Conservation (phyloP, 2,888 invertebrate genomes). For the Spodoptera picta region DNA sequence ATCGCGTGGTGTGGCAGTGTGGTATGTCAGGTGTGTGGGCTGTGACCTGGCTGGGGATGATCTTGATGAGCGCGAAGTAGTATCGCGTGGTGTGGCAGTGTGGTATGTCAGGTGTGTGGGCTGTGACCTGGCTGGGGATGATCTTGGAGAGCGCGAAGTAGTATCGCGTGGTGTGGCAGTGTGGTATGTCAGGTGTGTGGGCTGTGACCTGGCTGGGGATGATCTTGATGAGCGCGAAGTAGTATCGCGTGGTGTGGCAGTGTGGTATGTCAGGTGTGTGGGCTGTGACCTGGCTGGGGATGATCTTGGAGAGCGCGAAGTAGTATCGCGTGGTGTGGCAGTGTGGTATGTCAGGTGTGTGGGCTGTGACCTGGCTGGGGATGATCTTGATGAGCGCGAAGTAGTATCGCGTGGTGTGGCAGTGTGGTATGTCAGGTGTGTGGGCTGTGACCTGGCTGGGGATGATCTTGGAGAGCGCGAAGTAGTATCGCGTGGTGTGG, state of each 20-base stretch:
- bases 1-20: neutral
- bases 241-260: neutral
- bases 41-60: constrained; percentile 93
- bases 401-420: no score
- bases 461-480: constrained; percentile 3
- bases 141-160: no score
- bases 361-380: neutral
- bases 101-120: no score
- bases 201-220: neutral
- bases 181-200: neutral
- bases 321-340: constrained; percentile 94
- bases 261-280: neutral
- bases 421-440: neutral
- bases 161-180: no score
- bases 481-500: neutral
- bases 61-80: constrained; percentile 94
- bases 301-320: constrained; percentile 94
- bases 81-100: constrained; percentile 92
- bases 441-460: neutral
- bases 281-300: constrained; percentile 91
- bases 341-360: no score
- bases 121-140: neutral
- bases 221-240: constrained; percentile 1
- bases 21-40: neutral
- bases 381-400: no score